These are phyloP conservation scores for Augiades crinisus DNA, from an alignment of 2,888 invertebrate species.

Conservation along the genomic window DNA sequence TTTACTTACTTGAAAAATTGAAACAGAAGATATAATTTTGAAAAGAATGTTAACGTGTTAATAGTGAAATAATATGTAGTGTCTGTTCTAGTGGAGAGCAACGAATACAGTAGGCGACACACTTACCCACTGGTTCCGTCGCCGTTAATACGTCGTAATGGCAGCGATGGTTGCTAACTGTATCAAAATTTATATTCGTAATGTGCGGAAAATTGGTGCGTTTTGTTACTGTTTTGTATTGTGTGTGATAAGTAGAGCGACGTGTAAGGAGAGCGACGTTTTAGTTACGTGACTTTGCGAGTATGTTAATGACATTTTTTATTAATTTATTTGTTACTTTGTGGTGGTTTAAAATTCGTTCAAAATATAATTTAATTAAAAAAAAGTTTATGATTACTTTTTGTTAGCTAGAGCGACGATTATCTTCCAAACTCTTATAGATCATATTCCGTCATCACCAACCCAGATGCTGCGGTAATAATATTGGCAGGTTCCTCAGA, in stretches of 20 bases:
- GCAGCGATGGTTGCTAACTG: background rate
- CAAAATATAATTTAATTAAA: too few species aligned
- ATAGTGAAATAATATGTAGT: constrained; percentile 2
- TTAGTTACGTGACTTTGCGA: too few species aligned
- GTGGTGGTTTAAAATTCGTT: too few species aligned
- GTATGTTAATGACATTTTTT: too few species aligned
- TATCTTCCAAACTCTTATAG: too few species aligned
- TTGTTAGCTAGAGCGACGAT: too few species aligned
- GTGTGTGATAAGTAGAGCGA: background rate
- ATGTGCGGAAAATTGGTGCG: constrained; percentile 1
- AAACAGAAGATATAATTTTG: background rate
- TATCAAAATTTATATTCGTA: constrained; percentile 6
- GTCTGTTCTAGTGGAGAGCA: constrained; percentile 1
- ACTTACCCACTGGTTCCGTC: constrained; percentile 8
- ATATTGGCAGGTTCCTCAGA: too few species aligned
- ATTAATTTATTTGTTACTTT: too few species aligned
- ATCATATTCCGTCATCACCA: too few species aligned
- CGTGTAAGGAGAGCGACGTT: background rate
- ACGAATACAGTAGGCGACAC: constrained; percentile 13
- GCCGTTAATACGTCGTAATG: background rate
- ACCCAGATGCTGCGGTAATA: too few species aligned
- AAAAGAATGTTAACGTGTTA: constrained; percentile 2
- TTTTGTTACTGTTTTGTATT: background rate
- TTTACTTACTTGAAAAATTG: background rate
- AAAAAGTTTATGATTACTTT: too few species aligned